Evolutionary conservation across 2,888 invertebrate species (phyloP).

Genomic region (Leptopterna dolabrata): DNA sequence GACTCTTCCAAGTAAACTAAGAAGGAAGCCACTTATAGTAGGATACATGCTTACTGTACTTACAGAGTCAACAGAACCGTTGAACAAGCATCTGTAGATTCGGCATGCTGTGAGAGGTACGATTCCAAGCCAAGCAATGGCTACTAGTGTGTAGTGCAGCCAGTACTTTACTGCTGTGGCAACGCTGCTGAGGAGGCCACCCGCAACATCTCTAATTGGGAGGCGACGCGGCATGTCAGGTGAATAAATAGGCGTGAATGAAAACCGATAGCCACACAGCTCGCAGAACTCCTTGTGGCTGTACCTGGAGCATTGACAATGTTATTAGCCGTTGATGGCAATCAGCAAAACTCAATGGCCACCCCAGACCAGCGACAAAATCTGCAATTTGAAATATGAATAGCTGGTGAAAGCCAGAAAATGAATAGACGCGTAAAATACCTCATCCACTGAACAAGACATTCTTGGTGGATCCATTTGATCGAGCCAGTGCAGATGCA

Average conservation of each 20-base stretch:
- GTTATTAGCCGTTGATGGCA: too few species aligned
- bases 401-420: not conserved
- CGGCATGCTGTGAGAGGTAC: slow-evolving; percentile 97
- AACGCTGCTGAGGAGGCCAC: slow-evolving; percentile 89
- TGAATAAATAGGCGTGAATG: slow-evolving; percentile 99
- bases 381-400: not conserved
- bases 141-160: slow-evolving; percentile 97
- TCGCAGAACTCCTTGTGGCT: slow-evolving; percentile 99
- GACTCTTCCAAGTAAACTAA: too few species aligned
- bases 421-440: not conserved
- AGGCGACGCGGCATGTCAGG: slow-evolving; percentile 99
- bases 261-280: slow-evolving; percentile 92
- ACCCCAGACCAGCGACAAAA: not conserved
- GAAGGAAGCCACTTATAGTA: not conserved
- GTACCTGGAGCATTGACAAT: slow-evolving; percentile 70
- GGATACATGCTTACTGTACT: not conserved
- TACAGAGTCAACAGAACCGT: slow-evolving; percentile 87
- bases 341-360: too few species aligned
- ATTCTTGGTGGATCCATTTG: slow-evolving; percentile 98
- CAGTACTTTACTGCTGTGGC: slow-evolving; percentile 94
- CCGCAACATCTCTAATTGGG: slow-evolving; percentile 91
- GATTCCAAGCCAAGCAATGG: slow-evolving; percentile 96
- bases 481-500: slow-evolving; percentile 99
- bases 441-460: slow-evolving; percentile 98
- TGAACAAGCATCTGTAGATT: slow-evolving; percentile 93